These are phyloP conservation scores for Drosophila prosaltans DNA, from an alignment of 1,140 invertebrate species.

Conservation along the genomic window DNA sequence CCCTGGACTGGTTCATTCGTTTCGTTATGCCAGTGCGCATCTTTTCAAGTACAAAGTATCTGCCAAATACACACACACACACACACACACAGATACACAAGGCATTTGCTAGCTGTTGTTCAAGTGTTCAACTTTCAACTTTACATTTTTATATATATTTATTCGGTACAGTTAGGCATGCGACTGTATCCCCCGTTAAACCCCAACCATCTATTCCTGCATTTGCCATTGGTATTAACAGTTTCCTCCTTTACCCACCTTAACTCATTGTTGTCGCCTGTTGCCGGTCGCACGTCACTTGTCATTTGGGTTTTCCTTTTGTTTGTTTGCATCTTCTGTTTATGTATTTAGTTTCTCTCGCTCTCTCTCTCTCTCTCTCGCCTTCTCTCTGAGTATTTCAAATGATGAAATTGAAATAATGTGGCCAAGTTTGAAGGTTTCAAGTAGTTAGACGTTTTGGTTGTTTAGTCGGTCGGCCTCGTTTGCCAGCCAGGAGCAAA, in stretches of 20 bases:
- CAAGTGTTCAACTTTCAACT: constrained; percentile 73
- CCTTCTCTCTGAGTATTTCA: constrained; percentile 19
- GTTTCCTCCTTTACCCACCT: neutral
- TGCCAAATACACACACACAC: constrained; percentile 51
- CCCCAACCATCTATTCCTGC: neutral
- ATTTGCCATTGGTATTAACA: neutral
- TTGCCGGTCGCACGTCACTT: constrained; percentile 59
- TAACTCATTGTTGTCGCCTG: constrained; percentile 18
- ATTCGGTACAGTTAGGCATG: constrained; percentile 58
- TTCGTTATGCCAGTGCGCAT: constrained; percentile 36
- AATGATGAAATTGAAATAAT: constrained; percentile 55
- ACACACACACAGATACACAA: constrained; percentile 7
- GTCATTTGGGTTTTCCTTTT: constrained; percentile 54
- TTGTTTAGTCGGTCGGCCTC: constrained; percentile 18
- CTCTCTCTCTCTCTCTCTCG: constrained; percentile 2
- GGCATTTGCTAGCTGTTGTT: constrained; percentile 31
- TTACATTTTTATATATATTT: constrained; percentile 52
- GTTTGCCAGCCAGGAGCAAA: constrained; percentile 65
- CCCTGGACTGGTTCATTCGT: constrained; percentile 20
- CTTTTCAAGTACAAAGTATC: constrained; percentile 60
- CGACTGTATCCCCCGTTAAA: neutral
- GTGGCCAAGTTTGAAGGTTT: constrained; percentile 63
- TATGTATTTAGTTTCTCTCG: constrained; percentile 48
- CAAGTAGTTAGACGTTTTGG: constrained; percentile 32
- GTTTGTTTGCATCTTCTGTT: constrained; percentile 54